Conservation (phyloP, 2,113 vertebrate genomes). For the Solenodon paradoxus region DNA sequence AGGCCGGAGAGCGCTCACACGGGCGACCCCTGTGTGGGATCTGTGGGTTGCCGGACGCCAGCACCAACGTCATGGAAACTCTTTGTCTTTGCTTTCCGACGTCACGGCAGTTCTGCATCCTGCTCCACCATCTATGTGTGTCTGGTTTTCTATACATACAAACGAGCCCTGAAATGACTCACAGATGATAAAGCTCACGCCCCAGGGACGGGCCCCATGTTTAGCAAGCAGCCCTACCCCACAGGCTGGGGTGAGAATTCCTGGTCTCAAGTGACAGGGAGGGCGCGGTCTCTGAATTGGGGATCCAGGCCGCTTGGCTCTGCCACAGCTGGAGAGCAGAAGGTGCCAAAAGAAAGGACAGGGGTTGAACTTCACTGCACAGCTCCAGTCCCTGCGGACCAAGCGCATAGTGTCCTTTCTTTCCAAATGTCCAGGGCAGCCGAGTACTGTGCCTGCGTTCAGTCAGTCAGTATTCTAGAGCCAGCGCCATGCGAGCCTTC, state of each 20-base stretch:
- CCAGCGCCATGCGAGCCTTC: neutral
- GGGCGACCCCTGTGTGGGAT: no score
- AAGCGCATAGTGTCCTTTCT: neutral
- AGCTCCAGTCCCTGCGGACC: no score
- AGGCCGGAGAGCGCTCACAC: neutral
- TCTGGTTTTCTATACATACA: constrained; percentile 47
- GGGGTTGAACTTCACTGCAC: rapidly evolving
- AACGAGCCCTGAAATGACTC: constrained; percentile 31
- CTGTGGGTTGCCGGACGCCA: neutral
- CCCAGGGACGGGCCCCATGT: neutral
- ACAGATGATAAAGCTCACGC: constrained; percentile 30
- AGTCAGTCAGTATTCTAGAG: neutral
- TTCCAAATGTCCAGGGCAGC: neutral
- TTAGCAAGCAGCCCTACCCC: neutral
- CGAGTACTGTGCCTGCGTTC: rapidly evolving
- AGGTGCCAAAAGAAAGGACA: neutral
- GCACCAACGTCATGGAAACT: neutral
- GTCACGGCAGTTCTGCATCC: neutral
- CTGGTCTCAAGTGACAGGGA: neutral
- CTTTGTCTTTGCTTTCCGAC: neutral
- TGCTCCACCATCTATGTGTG: neutral
- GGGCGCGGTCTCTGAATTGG: neutral
- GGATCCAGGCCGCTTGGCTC: neutral
- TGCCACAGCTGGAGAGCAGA: neutral
- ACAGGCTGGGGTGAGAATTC: neutral